These are phyloP conservation scores for Prostheceraeus crozeri DNA, from an alignment of 2,888 invertebrate genomes.

Conservation along the genomic window DNA sequence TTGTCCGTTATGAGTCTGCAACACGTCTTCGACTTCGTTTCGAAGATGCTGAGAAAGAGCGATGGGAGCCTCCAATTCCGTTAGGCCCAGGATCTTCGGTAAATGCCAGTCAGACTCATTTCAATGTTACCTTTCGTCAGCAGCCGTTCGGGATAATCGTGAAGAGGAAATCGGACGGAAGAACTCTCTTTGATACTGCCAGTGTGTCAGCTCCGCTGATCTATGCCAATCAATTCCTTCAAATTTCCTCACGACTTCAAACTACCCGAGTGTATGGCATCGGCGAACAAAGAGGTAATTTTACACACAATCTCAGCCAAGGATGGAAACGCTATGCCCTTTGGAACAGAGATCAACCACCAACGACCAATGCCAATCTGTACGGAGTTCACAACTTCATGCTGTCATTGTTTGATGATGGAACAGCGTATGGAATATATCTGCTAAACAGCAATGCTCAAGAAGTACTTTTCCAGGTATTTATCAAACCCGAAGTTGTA, in stretches of 20 bases:
- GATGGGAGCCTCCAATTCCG: conserved; percentile 19
- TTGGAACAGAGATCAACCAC: conserved; percentile 55
- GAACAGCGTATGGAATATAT: conserved; percentile 65
- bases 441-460: conserved; percentile 72
- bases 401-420: conserved; percentile 12
- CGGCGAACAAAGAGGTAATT: conserved; percentile 39
- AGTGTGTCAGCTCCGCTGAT: conserved; percentile 44
- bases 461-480: conserved; percentile 42
- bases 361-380: conserved; percentile 59
- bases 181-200: not conserved
- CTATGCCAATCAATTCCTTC: conserved; percentile 58
- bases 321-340: conserved; percentile 38
- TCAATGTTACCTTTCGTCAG: too few relatives aligned
- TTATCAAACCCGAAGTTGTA: too few relatives aligned
- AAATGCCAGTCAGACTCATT: not conserved
- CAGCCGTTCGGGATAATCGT: not conserved
- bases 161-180: not conserved
- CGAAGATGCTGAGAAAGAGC: conserved; percentile 1
- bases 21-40: conserved; percentile 4
- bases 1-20: conserved; percentile 12
- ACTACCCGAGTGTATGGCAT: conserved; percentile 47
- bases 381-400: conserved; percentile 69
- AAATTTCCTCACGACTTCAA: conserved; percentile 55
- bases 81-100: not conserved
- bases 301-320: conserved; percentile 51